Base-by-base conservation (phyloP, 2,888 invertebrate genomes). In the Xylophagus ater region DNA sequence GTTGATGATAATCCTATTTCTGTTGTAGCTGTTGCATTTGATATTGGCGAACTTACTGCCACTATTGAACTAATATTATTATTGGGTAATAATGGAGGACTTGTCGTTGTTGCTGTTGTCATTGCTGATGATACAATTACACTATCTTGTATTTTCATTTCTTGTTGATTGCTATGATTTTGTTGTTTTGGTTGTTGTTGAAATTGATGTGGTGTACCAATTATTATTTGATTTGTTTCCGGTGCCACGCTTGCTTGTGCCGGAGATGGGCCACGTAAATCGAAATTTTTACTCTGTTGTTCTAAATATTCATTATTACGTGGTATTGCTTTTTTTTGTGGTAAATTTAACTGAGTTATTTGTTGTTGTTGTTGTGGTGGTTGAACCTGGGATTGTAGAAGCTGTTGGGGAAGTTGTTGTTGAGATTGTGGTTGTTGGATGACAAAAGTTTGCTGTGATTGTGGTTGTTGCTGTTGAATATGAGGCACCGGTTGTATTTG, bases 231-330 rank as follows among this genome's bases (percentile, higher is more conserved):
- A 51, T 49, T 50, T 1, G 51, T 45, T 20, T 52, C 52, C 15
- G 75, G 74, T 24, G 75, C 74, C 40, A 73, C 72, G 50, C 73
- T 73, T 14, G 74, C 75, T 62, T 75, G 75, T 15, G 74, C 75
- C 42, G 76, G 74, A 28, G 76, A 74, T 46, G 73, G 71, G 9
- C 53, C 53, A 45, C 53, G 48, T 41, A 56, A 28, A 45, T 51
- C 52, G 29, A 49, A 51, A 34, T 53, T 47, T 49, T 53, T 54
- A 43, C 42, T 53, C 35, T 51, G 53, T 13, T 51, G 51, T 35
- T 49, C 49, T 18, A 54, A 44, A 40, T 48, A 48, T 41, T 53
- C 54, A 45, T 46, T 54, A 28, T 54, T 54, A 15, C 52, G 49
- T 14, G 54, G 53, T 37, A 52, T 51, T 29, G 50, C 45, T 44